Evolutionary conservation across 2,888 invertebrate species (phyloP).

Genomic region (Lasioglossum marginatum): DNA sequence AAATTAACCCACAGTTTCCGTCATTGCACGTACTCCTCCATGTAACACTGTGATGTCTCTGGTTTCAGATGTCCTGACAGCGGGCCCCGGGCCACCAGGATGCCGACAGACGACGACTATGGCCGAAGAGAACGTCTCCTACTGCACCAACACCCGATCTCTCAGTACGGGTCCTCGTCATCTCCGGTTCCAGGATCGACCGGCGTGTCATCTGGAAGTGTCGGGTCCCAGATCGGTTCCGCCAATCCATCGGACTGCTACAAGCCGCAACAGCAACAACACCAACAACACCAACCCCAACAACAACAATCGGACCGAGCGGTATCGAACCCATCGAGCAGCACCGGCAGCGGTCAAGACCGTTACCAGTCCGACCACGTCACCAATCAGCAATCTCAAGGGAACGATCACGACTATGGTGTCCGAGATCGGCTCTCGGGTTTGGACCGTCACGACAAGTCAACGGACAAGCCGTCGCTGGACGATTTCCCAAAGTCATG

Average conservation of each 20-base stretch:
- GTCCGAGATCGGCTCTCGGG: conserved; percentile 65
- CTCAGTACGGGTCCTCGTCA: conserved; percentile 79
- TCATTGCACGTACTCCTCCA: neutral
- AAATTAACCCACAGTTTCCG: neutral
- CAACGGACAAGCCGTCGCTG: conserved; percentile 70
- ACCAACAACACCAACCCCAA: conserved; percentile 60
- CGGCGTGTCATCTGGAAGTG: conserved; percentile 61
- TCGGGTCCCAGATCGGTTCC: conserved; percentile 68
- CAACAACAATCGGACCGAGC: conserved; percentile 84
- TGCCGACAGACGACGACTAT: conserved; percentile 86
- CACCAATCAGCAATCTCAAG: conserved; percentile 38
- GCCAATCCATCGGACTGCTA: conserved; percentile 84
- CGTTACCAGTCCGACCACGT: conserved; percentile 85
- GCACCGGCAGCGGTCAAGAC: conserved; percentile 64
- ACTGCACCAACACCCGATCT: conserved; percentile 82
- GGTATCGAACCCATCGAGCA: conserved; percentile 49
- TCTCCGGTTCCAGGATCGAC: conserved; percentile 72
- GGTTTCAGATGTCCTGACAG: conserved; percentile 88
- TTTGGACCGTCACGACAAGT: conserved; percentile 75
- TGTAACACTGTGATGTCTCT: neutral
- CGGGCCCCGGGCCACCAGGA: conserved; percentile 88
- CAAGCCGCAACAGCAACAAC: conserved; percentile 79
- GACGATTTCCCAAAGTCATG: conserved; percentile 72
- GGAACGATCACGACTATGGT: conserved; percentile 73
- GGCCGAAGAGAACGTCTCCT: conserved; percentile 84